Evolutionary conservation across 2,888 invertebrate species (phyloP), one percentile per base, ranked within the genome.

Genomic region (Mesorhabditis spiculigera): DNA sequence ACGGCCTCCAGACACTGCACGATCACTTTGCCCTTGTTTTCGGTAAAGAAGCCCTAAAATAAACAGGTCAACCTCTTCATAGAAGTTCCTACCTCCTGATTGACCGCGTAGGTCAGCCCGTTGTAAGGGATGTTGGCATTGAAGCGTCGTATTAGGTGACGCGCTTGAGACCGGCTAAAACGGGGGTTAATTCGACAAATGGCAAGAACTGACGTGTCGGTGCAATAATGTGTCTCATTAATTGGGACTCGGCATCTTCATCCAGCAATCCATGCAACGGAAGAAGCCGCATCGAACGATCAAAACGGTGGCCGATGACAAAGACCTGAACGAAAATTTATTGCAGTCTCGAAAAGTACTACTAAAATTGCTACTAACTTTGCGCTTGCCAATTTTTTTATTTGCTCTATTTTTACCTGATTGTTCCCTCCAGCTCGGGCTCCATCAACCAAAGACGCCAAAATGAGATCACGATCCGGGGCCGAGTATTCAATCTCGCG

Each of bases 121-220:
- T 94, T 95, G 89, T 97, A 98, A 4, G 97, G 94, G 82, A 96
- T 91, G 88, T 98, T 98, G 66, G 94, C 93, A 88, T 98, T 98
- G 88, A 98, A 98, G 73, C 97, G 89, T 79, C 93, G 91, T 42
- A 98, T 91, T 79, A 94, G 92, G 86, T 95, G 93, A 43, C 87
- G 84, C 92, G 91, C 5, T 89, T 87, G 87, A 90, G 90, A 62
- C 89, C 89, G 42, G 89, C 90, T 73, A 68, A 74, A 78, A 58
- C 64, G 10, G n/a, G 10, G 41, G 5, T 16, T 43, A 4, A 4
- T n/a, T 6, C 4, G 28, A 50, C 50, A 28, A 44, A 63, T 42
- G 10, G 63, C 62, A 66, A 42, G n/a, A 41, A 70, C 79, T 67
- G 68, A 82, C 82, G 79, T 5, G 83, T 81, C 43, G 83, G 79